Conservation (phyloP, 2,113 vertebrate genomes). For the Pholis gunnellus region DNA sequence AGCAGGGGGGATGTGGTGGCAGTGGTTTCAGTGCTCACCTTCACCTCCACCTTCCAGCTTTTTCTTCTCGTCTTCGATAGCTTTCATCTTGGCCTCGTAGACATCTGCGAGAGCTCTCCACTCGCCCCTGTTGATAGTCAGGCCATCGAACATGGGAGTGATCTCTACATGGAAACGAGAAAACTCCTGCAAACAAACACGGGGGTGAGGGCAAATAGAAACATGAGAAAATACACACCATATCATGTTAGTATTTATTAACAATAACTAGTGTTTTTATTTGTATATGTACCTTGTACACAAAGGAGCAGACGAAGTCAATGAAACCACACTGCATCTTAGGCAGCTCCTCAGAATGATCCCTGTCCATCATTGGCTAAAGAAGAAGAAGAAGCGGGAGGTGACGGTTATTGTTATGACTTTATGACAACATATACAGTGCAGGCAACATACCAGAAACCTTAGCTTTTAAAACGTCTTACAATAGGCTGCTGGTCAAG, state of each 20-base stretch:
- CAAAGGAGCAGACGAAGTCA: slow-evolving; percentile 95
- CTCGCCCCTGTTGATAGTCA: slow-evolving; percentile 89
- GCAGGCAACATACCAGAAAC: not conserved
- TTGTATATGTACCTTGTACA: slow-evolving; percentile 88
- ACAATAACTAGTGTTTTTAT: not conserved
- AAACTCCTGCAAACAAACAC: slow-evolving; percentile 85
- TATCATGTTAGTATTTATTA: not conserved
- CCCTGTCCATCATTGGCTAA: slow-evolving; percentile 97
- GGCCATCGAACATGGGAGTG: slow-evolving; percentile 89
- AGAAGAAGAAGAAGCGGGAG: not conserved
- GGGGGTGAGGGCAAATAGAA: not conserved
- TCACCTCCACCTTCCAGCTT: slow-evolving; percentile 81
- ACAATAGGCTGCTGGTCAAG: slow-evolving; percentile 95
- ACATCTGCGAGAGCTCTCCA: slow-evolving; percentile 92
- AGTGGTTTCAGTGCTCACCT: slow-evolving; percentile 38
- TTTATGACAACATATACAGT: not conserved
- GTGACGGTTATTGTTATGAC: not conserved
- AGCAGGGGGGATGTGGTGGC: not conserved
- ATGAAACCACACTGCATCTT: slow-evolving; percentile 97
- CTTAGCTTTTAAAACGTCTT: slow-evolving; percentile 64
- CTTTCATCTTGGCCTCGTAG: slow-evolving; percentile 89
- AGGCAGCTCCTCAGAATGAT: slow-evolving; percentile 90
- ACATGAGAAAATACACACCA: not conserved
- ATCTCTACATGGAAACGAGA: slow-evolving; percentile 93
- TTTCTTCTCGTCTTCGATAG: slow-evolving; percentile 88